Evolutionary conservation across 2,797 vertebrate genomes (phyloP), one percentile per base, ranked within the genome.

Genomic region (Anisognathus igniventris): DNA sequence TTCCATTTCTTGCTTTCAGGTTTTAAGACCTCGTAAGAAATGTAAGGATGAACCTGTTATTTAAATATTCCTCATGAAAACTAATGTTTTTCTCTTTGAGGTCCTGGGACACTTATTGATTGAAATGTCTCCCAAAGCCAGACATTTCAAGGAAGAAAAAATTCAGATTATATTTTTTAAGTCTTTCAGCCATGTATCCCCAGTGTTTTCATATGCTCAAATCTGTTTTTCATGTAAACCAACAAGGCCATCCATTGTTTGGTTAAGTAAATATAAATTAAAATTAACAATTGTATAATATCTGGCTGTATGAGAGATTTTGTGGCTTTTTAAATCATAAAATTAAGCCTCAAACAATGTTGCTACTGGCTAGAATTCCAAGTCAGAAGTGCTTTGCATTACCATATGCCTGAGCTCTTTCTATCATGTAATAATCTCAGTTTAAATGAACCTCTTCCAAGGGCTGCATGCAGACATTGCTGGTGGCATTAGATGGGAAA

Each of bases 201-300:
- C 24, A n/a, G 10, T 67, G 30, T 44, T 90, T 50, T 56, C 27
- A 57, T 60, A 22, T 61, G 28, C 19, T 89, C 27, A 74, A 39
- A 53, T 71, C 19, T 79, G 45, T 61, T 93, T 85, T 89, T 77
- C 31, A 31, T 76, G 18, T 86, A 84, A 96, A 93, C 6, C 11
- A 82, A 61, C 12, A 77, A 47, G 35, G 8, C 37, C 1, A 0
- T 75, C 9, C 14, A 86, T 83, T 81, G 30, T 86, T 88, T 84
- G 42, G 13, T 64, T 78, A 90, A 70, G 31, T 74, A 96, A 86
- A 77, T 12, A 24, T 57, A 75, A 94, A 88, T 81, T 84, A 78
- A 96, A 96, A 71, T 75, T 91, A 84, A 66, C 30, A 89, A 62
- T 30, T 37, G 9, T 72, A 30, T 81, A 76, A 94, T 88, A 61